Percentiles rank a stretch among this genome's conserved stretches.
phyloP scores from a whole-genome alignment of 2,797 vertebrate genomes.

The Geotrypetes seraphini region DNA sequence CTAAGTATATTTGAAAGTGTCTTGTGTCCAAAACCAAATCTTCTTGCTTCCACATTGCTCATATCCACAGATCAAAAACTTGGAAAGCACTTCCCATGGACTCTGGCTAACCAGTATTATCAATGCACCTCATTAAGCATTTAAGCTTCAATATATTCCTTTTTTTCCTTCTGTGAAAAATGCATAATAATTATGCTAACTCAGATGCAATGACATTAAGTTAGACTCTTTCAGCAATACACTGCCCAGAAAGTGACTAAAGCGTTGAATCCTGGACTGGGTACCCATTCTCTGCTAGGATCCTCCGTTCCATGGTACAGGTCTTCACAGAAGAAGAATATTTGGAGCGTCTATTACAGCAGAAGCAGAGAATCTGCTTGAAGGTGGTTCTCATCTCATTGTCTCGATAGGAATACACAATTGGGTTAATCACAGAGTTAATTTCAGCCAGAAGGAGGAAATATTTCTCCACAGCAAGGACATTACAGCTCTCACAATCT shows the following conservation, averaged over 20 bases:
- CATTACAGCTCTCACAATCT: constrained; percentile 43
- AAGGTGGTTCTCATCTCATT: constrained; percentile 83
- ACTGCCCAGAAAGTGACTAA: constrained; percentile 16
- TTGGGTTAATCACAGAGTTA: constrained; percentile 82
- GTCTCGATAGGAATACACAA: constrained; percentile 85
- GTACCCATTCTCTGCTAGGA: constrained; percentile 44
- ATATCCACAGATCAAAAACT: no score
- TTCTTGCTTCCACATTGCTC: no score
- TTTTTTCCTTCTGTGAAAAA: no score
- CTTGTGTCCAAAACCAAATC: no score
- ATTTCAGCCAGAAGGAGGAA: constrained; percentile 81
- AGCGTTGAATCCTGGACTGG: constrained; percentile 44
- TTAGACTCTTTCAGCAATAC: neutral
- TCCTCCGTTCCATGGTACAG: constrained; percentile 33
- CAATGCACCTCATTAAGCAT: no score
- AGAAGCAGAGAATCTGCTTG: constrained; percentile 65
- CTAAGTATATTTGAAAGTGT: no score
- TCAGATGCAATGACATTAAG: neutral
- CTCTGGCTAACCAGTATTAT: no score
- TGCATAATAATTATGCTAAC: no score
- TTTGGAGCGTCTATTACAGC: constrained; percentile 29
- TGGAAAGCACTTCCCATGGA: no score
- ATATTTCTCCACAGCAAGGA: constrained; percentile 76
- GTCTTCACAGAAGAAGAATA: constrained; percentile 29
- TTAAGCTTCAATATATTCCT: no score